phyloP scores from a whole-genome alignment of 2,888 invertebrate genomes.

The Taphrorychus bicolor region DNA sequence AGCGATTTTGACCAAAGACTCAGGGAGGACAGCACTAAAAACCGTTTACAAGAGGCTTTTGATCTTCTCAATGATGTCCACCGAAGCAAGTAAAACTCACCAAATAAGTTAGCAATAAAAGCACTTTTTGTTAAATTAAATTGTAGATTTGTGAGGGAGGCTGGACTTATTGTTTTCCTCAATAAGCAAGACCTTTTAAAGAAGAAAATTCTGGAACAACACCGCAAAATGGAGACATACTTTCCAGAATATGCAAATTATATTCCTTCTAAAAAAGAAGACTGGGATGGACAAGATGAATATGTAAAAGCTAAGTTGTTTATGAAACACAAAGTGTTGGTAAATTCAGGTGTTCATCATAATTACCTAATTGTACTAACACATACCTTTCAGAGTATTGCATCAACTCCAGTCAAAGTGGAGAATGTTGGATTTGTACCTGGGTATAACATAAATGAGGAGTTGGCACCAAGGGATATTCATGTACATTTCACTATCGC shows the following conservation, averaged over 20 bases:
- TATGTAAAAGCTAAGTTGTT: conserved; percentile 72
- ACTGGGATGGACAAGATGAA: conserved; percentile 64
- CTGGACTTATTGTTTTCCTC: conserved; percentile 81
- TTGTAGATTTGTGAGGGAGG: conserved; percentile 72
- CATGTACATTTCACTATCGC: conserved; percentile 80
- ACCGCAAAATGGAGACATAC: conserved; percentile 68
- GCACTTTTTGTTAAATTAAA: neutral
- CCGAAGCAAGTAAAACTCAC: conserved; percentile 51
- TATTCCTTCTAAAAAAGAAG: conserved; percentile 59
- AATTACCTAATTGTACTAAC: too few relatives aligned
- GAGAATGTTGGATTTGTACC: conserved; percentile 52
- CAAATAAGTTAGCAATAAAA: neutral
- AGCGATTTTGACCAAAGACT: conserved; percentile 82
- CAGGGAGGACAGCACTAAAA: conserved; percentile 73
- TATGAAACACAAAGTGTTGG: conserved; percentile 71
- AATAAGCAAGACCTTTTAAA: conserved; percentile 83
- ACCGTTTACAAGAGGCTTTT: conserved; percentile 75
- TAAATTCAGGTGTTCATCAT: conserved; percentile 55
- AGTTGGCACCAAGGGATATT: conserved; percentile 63
- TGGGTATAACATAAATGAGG: conserved; percentile 59
- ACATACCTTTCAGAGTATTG: conserved; percentile 65
- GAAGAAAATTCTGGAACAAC: conserved; percentile 70
- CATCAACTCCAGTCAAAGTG: conserved; percentile 61
- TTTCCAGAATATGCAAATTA: conserved; percentile 72
- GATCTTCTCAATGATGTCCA: conserved; percentile 78